Evolutionary conservation across 2,888 invertebrate genomes (phyloP), one percentile per base, ranked within the genome.

Genomic region (Chydorus sphaericus): DNA sequence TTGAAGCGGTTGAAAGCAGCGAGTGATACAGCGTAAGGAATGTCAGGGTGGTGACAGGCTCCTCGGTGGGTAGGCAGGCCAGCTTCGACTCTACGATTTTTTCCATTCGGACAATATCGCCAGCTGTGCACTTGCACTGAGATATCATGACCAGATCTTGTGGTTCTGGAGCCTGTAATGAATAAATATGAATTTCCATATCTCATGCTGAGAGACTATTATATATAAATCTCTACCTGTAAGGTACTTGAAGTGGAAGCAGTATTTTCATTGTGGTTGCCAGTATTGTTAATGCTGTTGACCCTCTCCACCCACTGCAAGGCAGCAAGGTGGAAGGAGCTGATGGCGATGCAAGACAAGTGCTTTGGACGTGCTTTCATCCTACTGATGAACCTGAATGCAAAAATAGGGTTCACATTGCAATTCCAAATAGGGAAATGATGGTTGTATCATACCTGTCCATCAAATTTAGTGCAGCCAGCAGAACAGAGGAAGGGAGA

Each of bases 51-150:
- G 81, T 82, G 59, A 79, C 72, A 4, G 78, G 76, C 53, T 75
- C 71, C 54, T 75, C 73, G 56, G 75, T 76, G 61, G 75, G 74
- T 60, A 75, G 72, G 60, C 79, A 77, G 61, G 80, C 80, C 63
- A 88, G 75, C 72, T 91, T 91, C 70, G 81, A 80, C 20, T 76
- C 77, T 64, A 92, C 80, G 58, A 89, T 82, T 58, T 79, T 78
- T 56, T 88, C 83, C 91, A 92, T 92, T 62, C 92, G 82, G 23
- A 79, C 72, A 65, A 91, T 78, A 73, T 91, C 91, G 63, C 86
- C 81, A 54, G 82, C 79, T 28, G 87, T 85, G 72, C 89, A 89
- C 66, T 85, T 83, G 65, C 85, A 86, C 69, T 85, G 80, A 0
- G 79, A 79, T 60, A 79, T 76, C 1, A 71, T 69, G 70, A 83